Evolutionary conservation across 2,797 vertebrate genomes (phyloP).

Genomic region (Percopsis omiscomaycus): DNA sequence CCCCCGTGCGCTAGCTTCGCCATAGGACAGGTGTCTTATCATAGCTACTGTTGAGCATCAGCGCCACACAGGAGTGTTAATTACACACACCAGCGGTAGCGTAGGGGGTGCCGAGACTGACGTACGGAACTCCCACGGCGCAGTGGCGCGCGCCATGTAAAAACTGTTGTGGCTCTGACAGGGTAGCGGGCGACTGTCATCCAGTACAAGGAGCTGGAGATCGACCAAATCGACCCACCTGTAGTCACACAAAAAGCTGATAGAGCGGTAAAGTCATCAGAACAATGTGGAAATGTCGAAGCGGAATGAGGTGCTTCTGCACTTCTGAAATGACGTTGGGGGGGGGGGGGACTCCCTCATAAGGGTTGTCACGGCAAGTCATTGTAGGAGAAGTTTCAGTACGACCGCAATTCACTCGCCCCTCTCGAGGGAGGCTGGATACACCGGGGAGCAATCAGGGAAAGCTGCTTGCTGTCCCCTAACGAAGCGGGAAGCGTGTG

Average conservation of each 20-base stretch:
- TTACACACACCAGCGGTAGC: constrained; percentile 69
- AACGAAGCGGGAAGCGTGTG: constrained; percentile 55
- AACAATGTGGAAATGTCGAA: constrained; percentile 15
- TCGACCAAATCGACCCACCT: neutral
- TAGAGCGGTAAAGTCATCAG: constrained; percentile 7
- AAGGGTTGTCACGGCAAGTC: constrained; percentile 70
- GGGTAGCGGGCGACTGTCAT: constrained; percentile 36
- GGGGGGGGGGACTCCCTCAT: constrained; percentile 54
- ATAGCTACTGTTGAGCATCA: constrained; percentile 54
- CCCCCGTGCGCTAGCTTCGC: constrained; percentile 41
- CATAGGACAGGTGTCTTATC: constrained; percentile 61
- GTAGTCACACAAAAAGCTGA: constrained; percentile 10
- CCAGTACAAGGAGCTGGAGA: constrained; percentile 13
- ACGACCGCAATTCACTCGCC: constrained; percentile 50
- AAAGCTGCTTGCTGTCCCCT: constrained; percentile 67
- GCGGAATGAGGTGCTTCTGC: constrained; percentile 28
- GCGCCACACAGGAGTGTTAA: constrained; percentile 71
- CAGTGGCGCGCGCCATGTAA: constrained; percentile 37
- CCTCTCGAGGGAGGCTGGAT: constrained; percentile 58
- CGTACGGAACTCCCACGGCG: constrained; percentile 53
- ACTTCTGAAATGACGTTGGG: constrained; percentile 6
- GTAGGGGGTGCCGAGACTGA: constrained; percentile 59
- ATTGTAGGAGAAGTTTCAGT: constrained; percentile 58
- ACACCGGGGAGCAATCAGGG: constrained; percentile 69
- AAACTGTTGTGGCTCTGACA: constrained; percentile 52